Evolutionary conservation across 2,888 invertebrate species (phyloP).

Genomic region (Incurvaria masculella): DNA sequence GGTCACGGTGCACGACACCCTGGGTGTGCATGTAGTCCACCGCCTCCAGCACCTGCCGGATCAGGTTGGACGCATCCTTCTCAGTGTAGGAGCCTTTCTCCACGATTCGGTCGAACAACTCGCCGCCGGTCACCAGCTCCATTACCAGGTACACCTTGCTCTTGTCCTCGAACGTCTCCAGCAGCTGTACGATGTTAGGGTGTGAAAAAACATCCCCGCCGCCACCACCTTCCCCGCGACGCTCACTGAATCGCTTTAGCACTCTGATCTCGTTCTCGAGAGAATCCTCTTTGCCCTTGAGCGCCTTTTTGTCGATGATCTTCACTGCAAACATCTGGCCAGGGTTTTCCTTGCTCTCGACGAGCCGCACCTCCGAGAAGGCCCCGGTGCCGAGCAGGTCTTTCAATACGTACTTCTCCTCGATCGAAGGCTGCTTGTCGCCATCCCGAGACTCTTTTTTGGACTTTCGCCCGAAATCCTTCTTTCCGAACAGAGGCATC

Average conservation of each 20-base stretch:
- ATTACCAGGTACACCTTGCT: slow-evolving; percentile 86
- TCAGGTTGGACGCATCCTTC: slow-evolving; percentile 87
- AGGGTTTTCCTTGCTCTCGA: slow-evolving; percentile 78
- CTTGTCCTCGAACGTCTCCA: no score
- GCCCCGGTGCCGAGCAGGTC: slow-evolving; percentile 86
- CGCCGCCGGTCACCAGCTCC: slow-evolving; percentile 93
- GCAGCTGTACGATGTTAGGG: slow-evolving; percentile 89
- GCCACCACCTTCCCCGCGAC: slow-evolving; percentile 18
- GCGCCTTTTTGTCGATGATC: slow-evolving; percentile 91
- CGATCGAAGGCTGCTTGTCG: slow-evolving; percentile 64
- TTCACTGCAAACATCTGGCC: slow-evolving; percentile 87
- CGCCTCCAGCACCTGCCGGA: slow-evolving; percentile 87
- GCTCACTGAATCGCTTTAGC: slow-evolving; percentile 59
- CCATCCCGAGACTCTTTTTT: slow-evolving; percentile 65
- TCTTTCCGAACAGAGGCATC: slow-evolving; percentile 79
- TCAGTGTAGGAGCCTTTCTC: slow-evolving; percentile 96
- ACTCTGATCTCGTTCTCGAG: slow-evolving; percentile 95
- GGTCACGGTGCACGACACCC: slow-evolving; percentile 90
- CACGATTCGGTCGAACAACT: slow-evolving; percentile 93
- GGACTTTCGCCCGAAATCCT: slow-evolving; percentile 66
- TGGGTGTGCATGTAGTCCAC: slow-evolving; percentile 95
- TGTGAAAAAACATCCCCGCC: slow-evolving; percentile 63
- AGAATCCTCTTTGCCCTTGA: slow-evolving; percentile 93
- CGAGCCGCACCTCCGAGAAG: slow-evolving; percentile 91
- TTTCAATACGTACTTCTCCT: slow-evolving; percentile 76